These are phyloP conservation scores for Pseudopipra pipra DNA, from an alignment of 2,113 vertebrate species.

Conservation along the genomic window DNA sequence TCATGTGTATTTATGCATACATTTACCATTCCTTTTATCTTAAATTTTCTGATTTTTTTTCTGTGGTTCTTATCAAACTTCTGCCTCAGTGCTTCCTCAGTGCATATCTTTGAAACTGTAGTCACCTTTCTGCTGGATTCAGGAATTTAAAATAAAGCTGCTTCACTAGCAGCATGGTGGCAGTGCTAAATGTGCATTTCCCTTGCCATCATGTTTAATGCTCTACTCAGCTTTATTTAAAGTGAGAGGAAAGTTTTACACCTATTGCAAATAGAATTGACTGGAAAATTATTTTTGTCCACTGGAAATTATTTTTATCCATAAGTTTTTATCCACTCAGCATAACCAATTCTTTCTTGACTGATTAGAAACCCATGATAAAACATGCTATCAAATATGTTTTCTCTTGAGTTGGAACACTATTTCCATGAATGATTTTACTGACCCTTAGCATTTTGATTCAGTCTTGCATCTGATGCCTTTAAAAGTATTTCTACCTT, in stretches of 20 bases:
- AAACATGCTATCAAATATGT: neutral
- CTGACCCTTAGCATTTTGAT: neutral
- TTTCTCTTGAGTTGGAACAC: neutral
- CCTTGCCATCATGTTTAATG: neutral
- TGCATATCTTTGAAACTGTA: neutral
- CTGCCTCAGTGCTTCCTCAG: neutral
- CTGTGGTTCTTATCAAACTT: neutral
- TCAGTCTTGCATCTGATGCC: neutral
- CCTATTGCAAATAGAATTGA: neutral
- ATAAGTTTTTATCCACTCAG: neutral
- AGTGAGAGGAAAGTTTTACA: neutral
- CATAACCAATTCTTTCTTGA: neutral
- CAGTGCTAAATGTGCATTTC: neutral
- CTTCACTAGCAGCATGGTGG: neutral
- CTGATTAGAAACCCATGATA: neutral
- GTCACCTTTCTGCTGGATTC: neutral
- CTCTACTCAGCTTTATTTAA: neutral
- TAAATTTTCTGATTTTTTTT: neutral
- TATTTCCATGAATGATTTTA: neutral
- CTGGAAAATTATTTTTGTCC: neutral
- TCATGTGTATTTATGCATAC: neutral
- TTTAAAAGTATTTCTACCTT: neutral
- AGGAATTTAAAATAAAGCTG: neutral
- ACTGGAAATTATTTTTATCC: neutral
- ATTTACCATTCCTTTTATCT: neutral